Base-by-base conservation (phyloP, 1,140 invertebrate genomes). In the Polyergus mexicanus region DNA sequence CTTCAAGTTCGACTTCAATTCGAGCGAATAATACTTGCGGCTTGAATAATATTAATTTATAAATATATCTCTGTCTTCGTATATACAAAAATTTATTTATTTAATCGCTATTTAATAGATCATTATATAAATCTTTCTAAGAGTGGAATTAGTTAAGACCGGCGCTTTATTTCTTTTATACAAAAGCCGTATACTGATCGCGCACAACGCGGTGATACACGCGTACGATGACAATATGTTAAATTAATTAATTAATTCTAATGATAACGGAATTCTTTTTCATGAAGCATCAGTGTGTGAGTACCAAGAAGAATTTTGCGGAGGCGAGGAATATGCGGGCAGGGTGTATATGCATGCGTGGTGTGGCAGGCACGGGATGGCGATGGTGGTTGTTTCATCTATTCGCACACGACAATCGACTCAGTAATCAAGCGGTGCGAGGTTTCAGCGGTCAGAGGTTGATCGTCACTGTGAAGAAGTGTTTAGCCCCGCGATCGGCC, bases 401-500 rank as follows among this genome's bases (percentile, higher is more conserved):
- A 87, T 76, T 80, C 76, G 65, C 63, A 80, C 63, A 68, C 76
- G 16, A 68, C 62, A 80, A 68, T 69, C 86, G 87, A 92, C 91
- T 90, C 86, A 88, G 87, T 92, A 92, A 89, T 92, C 89, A 91
- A 93, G 90, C 92, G 92, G 62, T 91, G 92, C 87, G 68, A 72
- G 68, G 88, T 93, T 89, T 80, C 76, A 66, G 92, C 88, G 87
- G 89, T 91, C 91, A 83, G 90, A 90, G 87, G 92, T 93, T 92
- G 92, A 92, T 92, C 91, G 90, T 93, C 91, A 84, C 81, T 60
- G 68, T 89, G 85, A 93, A 86, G 65, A 90, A 85, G 75, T 88
- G 89, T 86, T 92, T 90, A 91, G 87, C 90, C 91, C 88, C 90
- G 47, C 47, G 90, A 93, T 92, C 92, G 89, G 88, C 91, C 91